Conservation (phyloP, 2,888 invertebrate species). For the Leptura quadrifasciata region DNA sequence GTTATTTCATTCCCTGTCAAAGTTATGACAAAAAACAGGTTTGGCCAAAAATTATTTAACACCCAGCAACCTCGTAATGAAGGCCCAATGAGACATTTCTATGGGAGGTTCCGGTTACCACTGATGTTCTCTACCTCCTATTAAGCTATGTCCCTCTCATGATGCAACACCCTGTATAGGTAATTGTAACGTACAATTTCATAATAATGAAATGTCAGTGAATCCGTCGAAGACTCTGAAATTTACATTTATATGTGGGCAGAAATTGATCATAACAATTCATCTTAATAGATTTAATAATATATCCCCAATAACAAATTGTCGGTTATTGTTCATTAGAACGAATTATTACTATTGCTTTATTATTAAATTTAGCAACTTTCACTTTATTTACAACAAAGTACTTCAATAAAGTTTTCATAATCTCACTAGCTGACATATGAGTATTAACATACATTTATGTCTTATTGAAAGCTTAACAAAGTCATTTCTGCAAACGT, state of each 20-base stretch:
- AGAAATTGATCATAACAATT: constrained; percentile 20
- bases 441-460: background rate
- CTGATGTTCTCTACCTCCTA: too few relatives aligned
- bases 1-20: too few relatives aligned
- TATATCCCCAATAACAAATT: constrained; percentile 5
- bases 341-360: constrained; percentile 16
- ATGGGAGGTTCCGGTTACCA: too few relatives aligned
- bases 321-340: constrained; percentile 23
- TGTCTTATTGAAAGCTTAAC: background rate
- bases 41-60: too few relatives aligned
- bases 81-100: too few relatives aligned
- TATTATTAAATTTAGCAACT: constrained; percentile 17
- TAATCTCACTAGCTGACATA: background rate
- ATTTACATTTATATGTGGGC: constrained; percentile 15
- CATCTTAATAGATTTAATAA: constrained; percentile 28
- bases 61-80: too few relatives aligned
- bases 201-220: background rate
- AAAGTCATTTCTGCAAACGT: background rate
- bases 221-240: constrained; percentile 2
- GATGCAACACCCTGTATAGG: too few relatives aligned
- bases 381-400: constrained; percentile 7
- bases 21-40: too few relatives aligned
- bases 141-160: too few relatives aligned
- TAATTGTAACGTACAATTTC: background rate
- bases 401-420: background rate